These are phyloP conservation scores for Trissolcus japonicus DNA, from an alignment of 2,888 invertebrate genomes.

Conservation along the genomic window DNA sequence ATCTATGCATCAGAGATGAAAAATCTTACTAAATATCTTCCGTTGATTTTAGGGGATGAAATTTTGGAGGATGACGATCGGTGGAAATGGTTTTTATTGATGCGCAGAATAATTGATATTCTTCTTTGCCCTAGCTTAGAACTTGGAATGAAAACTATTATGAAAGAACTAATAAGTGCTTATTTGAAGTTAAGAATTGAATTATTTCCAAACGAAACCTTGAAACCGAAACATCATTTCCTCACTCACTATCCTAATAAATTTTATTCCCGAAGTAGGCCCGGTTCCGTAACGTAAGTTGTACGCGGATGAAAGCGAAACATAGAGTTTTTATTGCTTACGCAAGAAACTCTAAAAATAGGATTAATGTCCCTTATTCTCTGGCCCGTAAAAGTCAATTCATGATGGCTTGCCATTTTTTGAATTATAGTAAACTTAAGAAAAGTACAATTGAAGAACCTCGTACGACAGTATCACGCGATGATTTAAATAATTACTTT, in stretches of 20 bases:
- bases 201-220: background rate
- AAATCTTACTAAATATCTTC: constrained; percentile 36
- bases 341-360: constrained; percentile 34
- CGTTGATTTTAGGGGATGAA: constrained; percentile 32
- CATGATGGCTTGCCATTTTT: constrained; percentile 29
- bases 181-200: background rate
- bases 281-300: constrained; percentile 27
- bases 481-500: constrained; percentile 1
- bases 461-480: background rate
- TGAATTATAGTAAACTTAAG: constrained; percentile 5
- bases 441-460: background rate
- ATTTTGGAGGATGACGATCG: constrained; percentile 18
- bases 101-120: constrained; percentile 39
- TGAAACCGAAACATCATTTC: constrained; percentile 42
- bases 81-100: constrained; percentile 43
- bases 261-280: constrained; percentile 23
- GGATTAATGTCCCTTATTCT: constrained; percentile 21
- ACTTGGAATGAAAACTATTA: constrained; percentile 4
- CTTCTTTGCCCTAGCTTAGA: constrained; percentile 14
- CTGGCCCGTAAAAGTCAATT: constrained; percentile 30
- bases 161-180: constrained; percentile 3
- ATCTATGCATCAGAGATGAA: constrained; percentile 52
- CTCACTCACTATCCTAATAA: constrained; percentile 30
- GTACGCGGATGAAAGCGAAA: constrained; percentile 41
- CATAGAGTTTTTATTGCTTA: constrained; percentile 28